phyloP scores from a whole-genome alignment of 2,797 vertebrate genomes.

The Rhabdomys pumilio region DNA sequence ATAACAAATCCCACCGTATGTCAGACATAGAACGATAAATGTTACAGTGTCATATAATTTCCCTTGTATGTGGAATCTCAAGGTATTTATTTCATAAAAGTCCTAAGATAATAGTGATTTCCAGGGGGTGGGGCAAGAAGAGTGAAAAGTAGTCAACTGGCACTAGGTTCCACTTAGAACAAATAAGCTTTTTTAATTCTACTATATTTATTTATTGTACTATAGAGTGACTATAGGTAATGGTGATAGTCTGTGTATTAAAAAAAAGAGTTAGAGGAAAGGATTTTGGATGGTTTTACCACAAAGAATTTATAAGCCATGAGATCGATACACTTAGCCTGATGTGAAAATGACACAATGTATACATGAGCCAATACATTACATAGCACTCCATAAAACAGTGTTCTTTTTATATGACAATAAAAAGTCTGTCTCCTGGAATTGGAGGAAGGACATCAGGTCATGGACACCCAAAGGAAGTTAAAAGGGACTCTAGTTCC shows the following conservation, averaged over 20 bases:
- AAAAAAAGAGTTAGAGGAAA: background rate
- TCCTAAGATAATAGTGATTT: background rate
- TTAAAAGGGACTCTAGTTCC: background rate
- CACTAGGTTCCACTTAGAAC: background rate
- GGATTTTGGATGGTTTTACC: background rate
- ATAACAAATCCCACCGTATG: background rate
- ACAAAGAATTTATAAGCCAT: background rate
- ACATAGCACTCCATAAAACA: background rate
- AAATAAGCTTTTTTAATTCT: background rate
- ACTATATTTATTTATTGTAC: background rate
- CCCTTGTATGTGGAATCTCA: background rate
- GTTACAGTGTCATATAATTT: background rate
- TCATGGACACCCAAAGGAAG: background rate
- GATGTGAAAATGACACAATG: background rate
- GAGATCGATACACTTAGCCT: background rate
- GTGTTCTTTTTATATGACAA: constrained; percentile 6
- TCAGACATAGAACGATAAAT: background rate
- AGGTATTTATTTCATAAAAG: background rate
- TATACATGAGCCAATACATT: background rate
- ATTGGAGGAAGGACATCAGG: background rate
- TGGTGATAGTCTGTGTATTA: background rate
- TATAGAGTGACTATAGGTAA: background rate
- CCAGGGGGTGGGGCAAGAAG: background rate
- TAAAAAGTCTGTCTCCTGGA: constrained; percentile 10
- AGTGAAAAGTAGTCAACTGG: background rate